Base-by-base conservation (phyloP, 1,140 invertebrate species). In the Macrobrachium rosenbergii region DNA sequence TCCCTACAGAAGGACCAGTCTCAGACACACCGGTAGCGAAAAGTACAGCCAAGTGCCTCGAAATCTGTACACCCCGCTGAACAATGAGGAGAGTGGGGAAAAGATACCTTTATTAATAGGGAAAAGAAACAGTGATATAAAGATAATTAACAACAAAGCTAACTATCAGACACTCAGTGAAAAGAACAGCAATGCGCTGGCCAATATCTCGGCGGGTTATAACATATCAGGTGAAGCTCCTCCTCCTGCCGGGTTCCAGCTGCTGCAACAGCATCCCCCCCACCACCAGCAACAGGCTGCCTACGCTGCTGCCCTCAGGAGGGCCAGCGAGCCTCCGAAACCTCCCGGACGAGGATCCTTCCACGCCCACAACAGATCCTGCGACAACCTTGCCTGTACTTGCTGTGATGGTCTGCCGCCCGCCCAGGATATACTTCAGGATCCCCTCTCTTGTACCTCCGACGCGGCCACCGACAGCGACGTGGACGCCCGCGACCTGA, bases 21-120 rank as follows among this genome's bases (percentile, higher is more conserved):
- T 84, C 8, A 79, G 80, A 16, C 79, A 83, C 60, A 67, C 45
- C 63, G 43, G 19, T 19, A 59, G 52, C 23, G 80, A 86, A n/a
- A 87, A 87, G 67, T 89, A 89, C 67, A 87, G 77, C 59, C 88
- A 89, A 89, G 79, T 88, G 86, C 83, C 89, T 79, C 87, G 78
- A 45, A 89, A 82, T 64, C 45, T 86, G 52, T 88, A 90, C 82
- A 78, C 73, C 21, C 87, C 89, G 17, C 83, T 89, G 12, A 87
- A 88, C 72, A 89, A 89, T 64, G 79, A 88, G 64, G 80, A 82
- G 17, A 73, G 62, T 60, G 69, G 82, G 28, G 88, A 89, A 21
- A 87, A 88, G 76, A 72, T 76, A 69, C 67, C 88, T 58, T 73
- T 45, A 12, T 64, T 79, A 21, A 58, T 69, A 11, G 82, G 73